Evolutionary conservation across 2,888 invertebrate species (phyloP).

Genomic region (Drosophila bunnanda): DNA sequence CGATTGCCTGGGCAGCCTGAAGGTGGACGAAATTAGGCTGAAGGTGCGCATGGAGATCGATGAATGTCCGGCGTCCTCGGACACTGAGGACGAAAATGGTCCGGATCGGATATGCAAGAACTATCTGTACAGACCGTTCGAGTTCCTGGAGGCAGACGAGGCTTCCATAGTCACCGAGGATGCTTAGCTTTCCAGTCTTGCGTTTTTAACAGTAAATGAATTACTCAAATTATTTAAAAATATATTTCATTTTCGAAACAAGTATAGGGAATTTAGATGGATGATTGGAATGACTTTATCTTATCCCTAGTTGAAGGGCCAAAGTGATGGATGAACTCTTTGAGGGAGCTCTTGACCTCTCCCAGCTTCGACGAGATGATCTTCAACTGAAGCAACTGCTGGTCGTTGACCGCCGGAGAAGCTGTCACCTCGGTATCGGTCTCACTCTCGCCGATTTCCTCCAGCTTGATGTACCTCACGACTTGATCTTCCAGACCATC

Average conservation of each 20-base stretch:
- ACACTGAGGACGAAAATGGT: constrained; percentile 13
- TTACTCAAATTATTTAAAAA: not conserved
- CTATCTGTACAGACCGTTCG: constrained; percentile 3
- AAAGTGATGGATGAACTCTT: constrained; percentile 3
- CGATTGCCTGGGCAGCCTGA: constrained; percentile 75
- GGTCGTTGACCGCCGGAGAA: not conserved
- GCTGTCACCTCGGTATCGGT: not conserved
- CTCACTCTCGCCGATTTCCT: constrained; percentile 14
- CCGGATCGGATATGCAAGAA: constrained; percentile 13
- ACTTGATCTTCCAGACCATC: not conserved
- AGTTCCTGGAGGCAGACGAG: not conserved
- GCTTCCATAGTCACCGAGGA: not conserved
- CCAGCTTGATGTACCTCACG: not conserved
- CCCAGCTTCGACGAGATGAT: not conserved
- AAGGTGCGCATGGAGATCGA: not conserved
- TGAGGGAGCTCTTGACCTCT: constrained; percentile 1
- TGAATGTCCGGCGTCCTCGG: not conserved
- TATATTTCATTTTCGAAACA: not conserved
- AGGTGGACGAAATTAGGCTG: not conserved
- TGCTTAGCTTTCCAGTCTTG: no score
- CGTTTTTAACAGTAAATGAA: no score
- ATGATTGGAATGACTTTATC: not conserved
- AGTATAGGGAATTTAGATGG: constrained; percentile 1
- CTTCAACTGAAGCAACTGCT: not conserved
- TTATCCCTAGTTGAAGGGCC: not conserved